Evolutionary conservation across 2,797 vertebrate species (phyloP), one percentile per base, ranked within the genome.

Genomic region (Delichon dasypus): DNA sequence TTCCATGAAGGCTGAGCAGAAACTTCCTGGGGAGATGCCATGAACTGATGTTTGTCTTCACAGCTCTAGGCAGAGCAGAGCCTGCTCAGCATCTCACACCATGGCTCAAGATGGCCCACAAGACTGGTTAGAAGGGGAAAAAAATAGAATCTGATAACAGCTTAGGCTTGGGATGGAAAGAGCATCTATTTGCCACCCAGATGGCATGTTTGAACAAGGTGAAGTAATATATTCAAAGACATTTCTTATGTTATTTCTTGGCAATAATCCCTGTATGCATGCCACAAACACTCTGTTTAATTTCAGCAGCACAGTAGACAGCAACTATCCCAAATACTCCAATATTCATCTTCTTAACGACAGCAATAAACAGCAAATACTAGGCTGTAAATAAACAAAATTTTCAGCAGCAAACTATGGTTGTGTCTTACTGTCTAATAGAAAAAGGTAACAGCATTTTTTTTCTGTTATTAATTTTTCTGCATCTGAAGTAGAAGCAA

Each of bases 101-200:
- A 11, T 4, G 7, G 29, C 18, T 89, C 23, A 58, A 74, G 44
- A 29, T 6, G 3, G 34, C 18, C 42, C 30, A 48, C 48, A 67
- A 83, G 25, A 32, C 16, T 32, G 16, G 54, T 66, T 8, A 47
- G 45, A 83, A 34, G 17, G 7, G 16, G 29, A 47, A 74, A 40
- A 51, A 74, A 58, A 15, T 2, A 61, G 16, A 61, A 36, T 22
- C 47, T 2, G 1, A 1, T 50, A 75, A 30, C 6, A 66, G 3
- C 5, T 36, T 50, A 40, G 23, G 23, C 13, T 67, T 0, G 0
- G 14, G 17, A 18, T 57, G 29, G 30, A 85, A 65, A 30, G 14
- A 62, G 9, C 7, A 22, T 19, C 17, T 18, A 5, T 48, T 61
- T 64, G 6, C 8, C 16, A 38, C 48, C 27, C 44, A 65, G 34